Evolutionary conservation across 2,888 invertebrate genomes (phyloP).

Genomic region (Dyspetes luteomarginatus): DNA sequence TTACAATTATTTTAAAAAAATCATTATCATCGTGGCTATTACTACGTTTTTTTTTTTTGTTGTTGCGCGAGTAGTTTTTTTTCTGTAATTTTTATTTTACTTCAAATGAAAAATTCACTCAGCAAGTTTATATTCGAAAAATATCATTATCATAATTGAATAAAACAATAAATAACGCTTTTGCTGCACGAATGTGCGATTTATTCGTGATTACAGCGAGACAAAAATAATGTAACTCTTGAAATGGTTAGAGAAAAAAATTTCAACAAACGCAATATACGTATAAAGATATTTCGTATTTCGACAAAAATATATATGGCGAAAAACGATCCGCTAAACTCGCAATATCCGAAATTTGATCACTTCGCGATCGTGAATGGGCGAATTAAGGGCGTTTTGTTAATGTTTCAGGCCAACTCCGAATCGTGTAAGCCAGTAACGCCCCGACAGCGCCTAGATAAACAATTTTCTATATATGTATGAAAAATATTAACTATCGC

Average conservation of each 20-base stretch:
- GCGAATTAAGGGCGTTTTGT: conserved; percentile 69
- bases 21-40: conserved; percentile 70
- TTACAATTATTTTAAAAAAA: conserved; percentile 70
- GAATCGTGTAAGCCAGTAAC: conserved; percentile 50
- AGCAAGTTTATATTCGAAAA: conserved; percentile 34
- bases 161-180: conserved; percentile 42
- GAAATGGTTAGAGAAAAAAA: conserved; percentile 8
- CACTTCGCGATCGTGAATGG: conserved; percentile 73
- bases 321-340: conserved; percentile 15
- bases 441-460: conserved; percentile 53
- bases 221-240: neutral
- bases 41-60: conserved; percentile 55
- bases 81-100: conserved; percentile 20
- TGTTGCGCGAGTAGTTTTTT: conserved; percentile 61
- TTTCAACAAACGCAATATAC: conserved; percentile 68
- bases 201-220: neutral
- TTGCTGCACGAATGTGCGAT: conserved; percentile 34
- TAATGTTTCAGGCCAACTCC: conserved; percentile 67
- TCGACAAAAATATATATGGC: conserved; percentile 20
- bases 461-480: conserved; percentile 57
- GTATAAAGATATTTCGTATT: conserved; percentile 27
- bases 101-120: conserved; percentile 32
- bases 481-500: conserved; percentile 67
- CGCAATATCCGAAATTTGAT: conserved; percentile 61
- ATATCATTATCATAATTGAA: conserved; percentile 45